These are phyloP conservation scores for Iguana delicatissima DNA, from an alignment of 2,797 vertebrate species.

Conservation along the genomic window DNA sequence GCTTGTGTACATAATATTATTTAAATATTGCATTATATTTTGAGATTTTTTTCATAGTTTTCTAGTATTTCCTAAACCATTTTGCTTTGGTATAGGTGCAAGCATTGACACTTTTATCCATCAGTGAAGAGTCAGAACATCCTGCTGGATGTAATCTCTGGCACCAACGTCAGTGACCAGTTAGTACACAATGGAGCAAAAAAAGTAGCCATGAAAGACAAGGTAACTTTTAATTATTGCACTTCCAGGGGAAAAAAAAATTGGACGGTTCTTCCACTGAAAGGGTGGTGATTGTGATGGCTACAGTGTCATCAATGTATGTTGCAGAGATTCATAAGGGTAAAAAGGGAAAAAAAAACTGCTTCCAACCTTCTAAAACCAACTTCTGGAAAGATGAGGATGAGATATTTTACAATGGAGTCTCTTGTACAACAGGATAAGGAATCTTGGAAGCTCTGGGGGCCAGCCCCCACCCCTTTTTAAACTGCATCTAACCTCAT, in stretches of 20 bases:
- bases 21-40: background rate
- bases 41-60: background rate
- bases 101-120: conserved; percentile 86
- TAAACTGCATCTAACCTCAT: no score
- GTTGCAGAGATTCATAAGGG: background rate
- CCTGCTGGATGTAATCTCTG: conserved; percentile 83
- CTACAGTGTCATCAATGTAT: background rate
- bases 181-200: conserved; percentile 89
- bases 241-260: background rate
- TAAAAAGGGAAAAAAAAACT: background rate
- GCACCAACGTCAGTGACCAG: conserved; percentile 80
- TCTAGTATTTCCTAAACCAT: background rate
- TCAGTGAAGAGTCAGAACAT: conserved; percentile 85
- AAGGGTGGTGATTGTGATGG: no score
- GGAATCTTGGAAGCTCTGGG: no score
- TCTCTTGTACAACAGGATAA: no score
- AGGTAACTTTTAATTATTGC: conserved; percentile 76
- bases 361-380: background rate
- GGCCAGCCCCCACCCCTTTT: no score
- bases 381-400: no score
- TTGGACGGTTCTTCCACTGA: background rate
- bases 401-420: no score
- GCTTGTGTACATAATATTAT: background rate
- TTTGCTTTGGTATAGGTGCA: conserved; percentile 75
- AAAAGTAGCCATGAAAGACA: conserved; percentile 79